Evolutionary conservation across 2,113 vertebrate genomes (phyloP).

Genomic region (Lepus europaeus): DNA sequence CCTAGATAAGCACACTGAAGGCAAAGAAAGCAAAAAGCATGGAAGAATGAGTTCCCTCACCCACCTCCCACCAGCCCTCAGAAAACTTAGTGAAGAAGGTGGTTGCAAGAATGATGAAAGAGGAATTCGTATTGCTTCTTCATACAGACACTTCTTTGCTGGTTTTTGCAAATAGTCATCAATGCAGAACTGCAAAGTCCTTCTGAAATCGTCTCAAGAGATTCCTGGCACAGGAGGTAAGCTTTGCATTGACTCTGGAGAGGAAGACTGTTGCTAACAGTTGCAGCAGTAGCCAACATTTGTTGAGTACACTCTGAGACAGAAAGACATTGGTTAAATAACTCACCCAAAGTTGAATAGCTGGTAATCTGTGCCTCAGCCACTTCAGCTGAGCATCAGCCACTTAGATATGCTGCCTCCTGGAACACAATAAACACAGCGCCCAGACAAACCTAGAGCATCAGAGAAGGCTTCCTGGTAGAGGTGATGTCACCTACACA

Average conservation of each 20-base stretch:
- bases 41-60: background rate
- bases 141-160: background rate
- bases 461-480: background rate
- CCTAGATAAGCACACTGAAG: background rate
- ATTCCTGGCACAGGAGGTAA: background rate
- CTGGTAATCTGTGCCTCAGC: background rate
- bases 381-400: background rate
- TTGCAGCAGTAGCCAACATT: background rate
- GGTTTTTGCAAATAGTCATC: background rate
- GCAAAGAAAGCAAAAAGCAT: background rate
- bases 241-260: background rate
- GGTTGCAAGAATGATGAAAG: background rate
- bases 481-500: background rate
- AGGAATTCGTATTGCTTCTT: background rate
- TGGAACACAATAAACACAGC: background rate
- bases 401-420: background rate
- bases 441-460: background rate
- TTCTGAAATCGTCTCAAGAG: background rate
- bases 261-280: background rate
- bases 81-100: slow-evolving; percentile 14
- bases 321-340: slow-evolving; percentile 32
- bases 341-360: background rate
- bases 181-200: background rate
- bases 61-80: background rate
- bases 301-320: background rate